These are phyloP conservation scores for Apistogramma diplotaenia DNA, from an alignment of 2,113 vertebrate genomes.

Conservation along the genomic window DNA sequence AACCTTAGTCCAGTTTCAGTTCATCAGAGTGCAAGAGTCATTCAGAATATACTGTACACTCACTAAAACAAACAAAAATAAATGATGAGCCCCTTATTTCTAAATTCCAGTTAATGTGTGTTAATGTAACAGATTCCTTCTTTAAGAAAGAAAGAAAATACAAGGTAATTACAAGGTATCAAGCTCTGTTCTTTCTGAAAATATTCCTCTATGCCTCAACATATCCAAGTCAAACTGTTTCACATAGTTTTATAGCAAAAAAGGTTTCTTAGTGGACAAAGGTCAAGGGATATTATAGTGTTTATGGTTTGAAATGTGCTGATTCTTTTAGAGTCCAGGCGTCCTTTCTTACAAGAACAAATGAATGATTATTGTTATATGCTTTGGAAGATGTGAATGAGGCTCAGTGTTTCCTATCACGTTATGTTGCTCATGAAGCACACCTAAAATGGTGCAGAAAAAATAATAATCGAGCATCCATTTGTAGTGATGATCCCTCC, in stretches of 20 bases:
- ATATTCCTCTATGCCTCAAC: background rate
- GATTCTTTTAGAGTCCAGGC: background rate
- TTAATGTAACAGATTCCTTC: background rate
- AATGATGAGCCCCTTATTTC: background rate
- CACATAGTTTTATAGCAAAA: background rate
- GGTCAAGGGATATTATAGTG: background rate
- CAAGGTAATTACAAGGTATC: background rate
- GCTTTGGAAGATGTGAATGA: constrained; percentile 5
- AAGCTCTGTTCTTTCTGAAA: background rate
- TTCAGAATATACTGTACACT: background rate
- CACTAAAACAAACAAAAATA: background rate
- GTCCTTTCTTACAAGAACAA: background rate
- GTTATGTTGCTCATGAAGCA: background rate
- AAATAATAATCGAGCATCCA: background rate
- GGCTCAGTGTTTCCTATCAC: constrained; percentile 21
- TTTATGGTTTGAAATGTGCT: background rate
- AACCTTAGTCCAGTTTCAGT: background rate
- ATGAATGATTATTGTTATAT: background rate
- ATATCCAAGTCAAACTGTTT: background rate
- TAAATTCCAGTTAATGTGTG: background rate
- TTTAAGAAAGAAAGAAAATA: background rate
- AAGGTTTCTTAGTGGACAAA: background rate
- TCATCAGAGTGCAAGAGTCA: background rate
- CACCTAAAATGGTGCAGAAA: constrained; percentile 10
- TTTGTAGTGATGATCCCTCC: background rate